These are phyloP conservation scores for Drosophila leontia DNA, from an alignment of 1,140 invertebrate species.

Conservation along the genomic window DNA sequence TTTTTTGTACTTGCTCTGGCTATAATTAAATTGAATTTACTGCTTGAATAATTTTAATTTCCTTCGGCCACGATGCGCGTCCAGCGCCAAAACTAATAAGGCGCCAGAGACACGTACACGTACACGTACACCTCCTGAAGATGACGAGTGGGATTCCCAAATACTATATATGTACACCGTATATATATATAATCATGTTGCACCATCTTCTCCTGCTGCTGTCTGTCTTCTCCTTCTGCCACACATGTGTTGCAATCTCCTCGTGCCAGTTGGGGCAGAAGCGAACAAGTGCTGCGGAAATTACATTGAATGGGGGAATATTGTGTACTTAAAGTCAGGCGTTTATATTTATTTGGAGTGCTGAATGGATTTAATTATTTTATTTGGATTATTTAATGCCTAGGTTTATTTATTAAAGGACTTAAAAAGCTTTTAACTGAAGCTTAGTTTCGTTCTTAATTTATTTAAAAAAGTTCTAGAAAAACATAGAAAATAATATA, in stretches of 20 bases:
- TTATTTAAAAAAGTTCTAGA: too few relatives aligned
- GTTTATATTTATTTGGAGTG: neutral
- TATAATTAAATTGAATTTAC: slow-evolving; percentile 70
- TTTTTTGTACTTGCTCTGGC: slow-evolving; percentile 23
- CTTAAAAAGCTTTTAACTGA: neutral
- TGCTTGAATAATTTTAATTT: slow-evolving; percentile 79
- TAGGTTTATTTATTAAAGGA: neutral
- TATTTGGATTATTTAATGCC: neutral
- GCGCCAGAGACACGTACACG: slow-evolving; percentile 54
- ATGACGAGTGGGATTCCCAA: slow-evolving; percentile 35
- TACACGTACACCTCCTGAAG: slow-evolving; percentile 32
- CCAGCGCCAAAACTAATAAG: slow-evolving; percentile 52
- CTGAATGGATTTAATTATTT: neutral
- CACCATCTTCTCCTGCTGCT: slow-evolving; percentile 27
- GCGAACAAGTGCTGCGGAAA: slow-evolving; percentile 26
- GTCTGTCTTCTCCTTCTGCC: slow-evolving; percentile 15
- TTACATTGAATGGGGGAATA: slow-evolving; percentile 23
- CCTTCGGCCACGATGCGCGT: slow-evolving; percentile 62
- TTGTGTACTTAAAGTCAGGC: slow-evolving; percentile 1
- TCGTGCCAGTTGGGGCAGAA: slow-evolving; percentile 42
- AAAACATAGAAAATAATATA: too few relatives aligned
- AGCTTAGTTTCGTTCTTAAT: too few relatives aligned
- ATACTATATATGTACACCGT: neutral
- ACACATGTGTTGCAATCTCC: slow-evolving; percentile 53
- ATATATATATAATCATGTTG: slow-evolving; percentile 1